Percentiles rank a stretch among this genome's conserved stretches.
Evolutionary conservation across 1,140 invertebrate species (phyloP).

Genomic region (Dendroctonus valens): DNA sequence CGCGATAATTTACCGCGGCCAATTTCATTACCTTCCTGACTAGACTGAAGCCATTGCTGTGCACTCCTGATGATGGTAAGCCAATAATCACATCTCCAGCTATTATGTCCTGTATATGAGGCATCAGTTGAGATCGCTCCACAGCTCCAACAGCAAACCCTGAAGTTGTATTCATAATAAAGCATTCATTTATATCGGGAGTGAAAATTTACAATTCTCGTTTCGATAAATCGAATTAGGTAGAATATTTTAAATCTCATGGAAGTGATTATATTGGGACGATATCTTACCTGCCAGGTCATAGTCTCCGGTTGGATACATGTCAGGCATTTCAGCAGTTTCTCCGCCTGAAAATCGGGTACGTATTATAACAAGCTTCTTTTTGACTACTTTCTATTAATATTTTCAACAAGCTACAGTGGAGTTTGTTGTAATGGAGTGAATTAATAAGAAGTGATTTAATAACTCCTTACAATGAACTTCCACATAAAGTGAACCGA

Average conservation of each 20-base stretch:
- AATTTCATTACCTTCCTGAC: constrained; percentile 82
- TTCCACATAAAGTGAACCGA: too few relatives aligned
- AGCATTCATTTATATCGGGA: not conserved
- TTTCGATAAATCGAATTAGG: not conserved
- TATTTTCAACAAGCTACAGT: too few relatives aligned
- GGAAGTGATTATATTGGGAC: not conserved
- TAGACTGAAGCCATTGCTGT: constrained; percentile 96
- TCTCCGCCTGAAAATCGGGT: constrained; percentile 70
- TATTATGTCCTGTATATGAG: constrained; percentile 67
- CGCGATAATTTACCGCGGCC: constrained; percentile 61
- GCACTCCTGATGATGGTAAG: constrained; percentile 84
- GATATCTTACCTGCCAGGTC: constrained; percentile 74
- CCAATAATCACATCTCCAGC: constrained; percentile 84
- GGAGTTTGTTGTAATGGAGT: too few relatives aligned
- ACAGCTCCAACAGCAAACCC: constrained; percentile 91
- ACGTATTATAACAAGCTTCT: too few relatives aligned
- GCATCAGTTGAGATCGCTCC: constrained; percentile 73
- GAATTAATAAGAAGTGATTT: too few relatives aligned
- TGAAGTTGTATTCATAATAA: constrained; percentile 2
- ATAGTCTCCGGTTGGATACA: constrained; percentile 85
- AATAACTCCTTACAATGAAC: too few relatives aligned
- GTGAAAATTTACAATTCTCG: not conserved
- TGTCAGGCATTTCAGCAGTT: constrained; percentile 94
- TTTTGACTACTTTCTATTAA: too few relatives aligned
- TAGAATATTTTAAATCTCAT: not conserved